Conservation (phyloP, 2,888 invertebrate genomes). For the Eudemis profundana region DNA sequence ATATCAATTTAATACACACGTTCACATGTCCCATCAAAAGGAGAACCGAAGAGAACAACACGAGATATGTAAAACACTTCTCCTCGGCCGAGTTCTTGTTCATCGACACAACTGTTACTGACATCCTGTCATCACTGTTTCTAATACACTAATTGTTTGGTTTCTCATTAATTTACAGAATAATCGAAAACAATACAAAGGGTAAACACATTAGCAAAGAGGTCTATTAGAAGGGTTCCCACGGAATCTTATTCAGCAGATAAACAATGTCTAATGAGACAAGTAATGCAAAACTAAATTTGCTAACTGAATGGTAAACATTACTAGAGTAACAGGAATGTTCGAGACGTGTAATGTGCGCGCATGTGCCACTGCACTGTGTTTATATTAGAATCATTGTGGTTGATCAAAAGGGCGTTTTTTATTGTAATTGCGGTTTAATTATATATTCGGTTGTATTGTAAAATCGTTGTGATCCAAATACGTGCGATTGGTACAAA, state of each 20-base stretch:
- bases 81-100: constrained; percentile 39
- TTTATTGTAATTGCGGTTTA: too few relatives aligned
- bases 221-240: constrained; percentile 9
- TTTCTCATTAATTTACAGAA: background rate
- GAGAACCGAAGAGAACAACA: constrained; percentile 53
- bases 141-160: background rate
- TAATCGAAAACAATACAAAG: background rate
- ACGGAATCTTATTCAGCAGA: background rate
- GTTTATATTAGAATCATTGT: too few relatives aligned
- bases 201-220: constrained; percentile 32
- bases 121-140: constrained; percentile 19
- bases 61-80: constrained; percentile 51
- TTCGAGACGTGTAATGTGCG: background rate
- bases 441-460: too few relatives aligned
- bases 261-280: constrained; percentile 17
- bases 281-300: constrained; percentile 27
- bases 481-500: too few relatives aligned
- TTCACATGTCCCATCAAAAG: constrained; percentile 59
- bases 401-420: too few relatives aligned
- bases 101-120: constrained; percentile 4
- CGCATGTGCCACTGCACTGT: too few relatives aligned
- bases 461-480: too few relatives aligned
- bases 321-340: constrained; percentile 7
- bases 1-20: constrained; percentile 62
- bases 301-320: constrained; percentile 23